Evolutionary conservation across 2,113 vertebrate species (phyloP).

Genomic region (Pipa parva): DNA sequence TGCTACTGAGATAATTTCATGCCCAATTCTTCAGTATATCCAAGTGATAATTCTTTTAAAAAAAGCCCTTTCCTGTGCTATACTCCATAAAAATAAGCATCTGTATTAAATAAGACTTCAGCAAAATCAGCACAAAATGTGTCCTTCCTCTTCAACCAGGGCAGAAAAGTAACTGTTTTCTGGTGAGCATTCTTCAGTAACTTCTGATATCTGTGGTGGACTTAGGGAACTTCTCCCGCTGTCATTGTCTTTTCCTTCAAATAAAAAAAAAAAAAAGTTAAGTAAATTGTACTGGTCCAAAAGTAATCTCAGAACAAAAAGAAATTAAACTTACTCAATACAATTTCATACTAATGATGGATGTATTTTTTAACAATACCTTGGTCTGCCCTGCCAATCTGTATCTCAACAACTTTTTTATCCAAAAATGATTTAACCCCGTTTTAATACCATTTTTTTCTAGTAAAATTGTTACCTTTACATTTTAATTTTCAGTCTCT

Average conservation of each 20-base stretch:
- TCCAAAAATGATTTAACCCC: too few species aligned
- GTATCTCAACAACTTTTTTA: too few species aligned
- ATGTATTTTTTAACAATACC: too few species aligned
- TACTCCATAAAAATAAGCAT: constrained; percentile 17
- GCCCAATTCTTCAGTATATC: constrained; percentile 4
- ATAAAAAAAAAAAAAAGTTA: not conserved
- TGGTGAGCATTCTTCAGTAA: constrained; percentile 20
- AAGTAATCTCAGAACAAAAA: too few species aligned
- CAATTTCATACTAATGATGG: too few species aligned
- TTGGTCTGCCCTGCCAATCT: too few species aligned
- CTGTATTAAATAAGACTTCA: not conserved
- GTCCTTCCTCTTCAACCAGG: constrained; percentile 18
- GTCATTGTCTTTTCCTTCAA: constrained; percentile 37
- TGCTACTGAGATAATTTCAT: constrained; percentile 13
- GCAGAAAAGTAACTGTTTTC: constrained; percentile 20
- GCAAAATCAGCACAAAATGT: constrained; percentile 23
- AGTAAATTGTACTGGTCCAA: too few species aligned
- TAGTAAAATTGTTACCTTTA: too few species aligned
- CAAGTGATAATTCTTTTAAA: not conserved
- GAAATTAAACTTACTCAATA: too few species aligned
- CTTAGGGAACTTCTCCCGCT: constrained; percentile 32
- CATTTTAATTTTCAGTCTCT: too few species aligned
- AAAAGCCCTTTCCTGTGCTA: constrained; percentile 41
- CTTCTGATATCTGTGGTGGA: constrained; percentile 29
- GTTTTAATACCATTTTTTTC: too few species aligned